Evolutionary conservation across 2,888 invertebrate species (phyloP).

Genomic region (Xanthorhoe designata): DNA sequence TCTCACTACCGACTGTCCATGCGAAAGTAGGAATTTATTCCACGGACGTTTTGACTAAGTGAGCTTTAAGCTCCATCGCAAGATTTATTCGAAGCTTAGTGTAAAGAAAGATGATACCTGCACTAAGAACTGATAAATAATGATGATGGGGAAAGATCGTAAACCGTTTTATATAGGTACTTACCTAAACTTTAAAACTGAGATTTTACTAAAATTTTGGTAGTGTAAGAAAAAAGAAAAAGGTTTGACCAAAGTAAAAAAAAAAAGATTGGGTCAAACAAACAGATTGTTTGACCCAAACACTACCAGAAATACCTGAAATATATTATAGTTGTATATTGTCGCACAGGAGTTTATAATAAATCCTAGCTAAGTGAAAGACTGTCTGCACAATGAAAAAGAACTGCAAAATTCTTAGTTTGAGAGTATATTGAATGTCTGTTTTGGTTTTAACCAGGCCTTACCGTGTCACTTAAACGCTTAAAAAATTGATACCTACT

Average conservation of each 20-base stretch:
- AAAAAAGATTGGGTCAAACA: too few relatives aligned
- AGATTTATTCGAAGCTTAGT: slow-evolving; percentile 37
- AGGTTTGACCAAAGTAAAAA: background rate
- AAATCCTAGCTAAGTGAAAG: slow-evolving; percentile 8
- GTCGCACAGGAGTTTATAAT: slow-evolving; percentile 14
- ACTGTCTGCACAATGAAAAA: slow-evolving; percentile 12
- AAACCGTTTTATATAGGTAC: background rate
- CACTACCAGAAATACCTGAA: background rate
- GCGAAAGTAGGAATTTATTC: slow-evolving; percentile 39
- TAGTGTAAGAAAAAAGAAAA: background rate
- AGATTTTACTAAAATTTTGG: too few relatives aligned
- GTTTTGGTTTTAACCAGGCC: too few relatives aligned
- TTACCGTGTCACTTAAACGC: too few relatives aligned
- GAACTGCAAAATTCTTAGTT: slow-evolving; percentile 1
- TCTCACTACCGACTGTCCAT: slow-evolving; percentile 36
- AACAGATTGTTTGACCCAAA: background rate
- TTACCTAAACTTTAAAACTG: background rate
- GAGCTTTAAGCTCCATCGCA: slow-evolving; percentile 35
- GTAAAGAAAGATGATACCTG: slow-evolving; percentile 33
- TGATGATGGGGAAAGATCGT: slow-evolving; percentile 11
- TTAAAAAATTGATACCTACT: too few relatives aligned
- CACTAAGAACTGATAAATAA: slow-evolving; percentile 32
- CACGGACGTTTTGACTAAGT: slow-evolving; percentile 35
- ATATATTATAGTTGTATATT: background rate
- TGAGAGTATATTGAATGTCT: too few relatives aligned